phyloP scores from a whole-genome alignment of 1,140 invertebrate genomes.

The Dolichoris vasculosae region DNA sequence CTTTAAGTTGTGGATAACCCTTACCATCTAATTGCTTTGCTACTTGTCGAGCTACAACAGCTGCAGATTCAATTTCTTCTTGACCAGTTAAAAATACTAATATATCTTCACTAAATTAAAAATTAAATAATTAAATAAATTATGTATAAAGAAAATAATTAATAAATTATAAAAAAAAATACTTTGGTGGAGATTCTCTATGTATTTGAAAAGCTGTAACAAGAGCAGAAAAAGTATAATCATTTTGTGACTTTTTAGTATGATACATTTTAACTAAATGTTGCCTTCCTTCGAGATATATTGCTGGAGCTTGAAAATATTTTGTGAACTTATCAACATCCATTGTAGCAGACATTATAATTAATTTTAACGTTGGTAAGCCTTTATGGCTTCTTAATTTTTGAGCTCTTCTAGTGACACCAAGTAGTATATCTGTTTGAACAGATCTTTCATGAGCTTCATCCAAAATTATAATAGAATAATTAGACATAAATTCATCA shows the following conservation, averaged over 20 bases:
- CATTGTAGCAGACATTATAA: slow-evolving; percentile 97
- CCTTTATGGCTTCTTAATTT: slow-evolving; percentile 79
- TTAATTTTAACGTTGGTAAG: slow-evolving; percentile 81
- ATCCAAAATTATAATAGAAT: slow-evolving; percentile 93
- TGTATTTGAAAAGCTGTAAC: slow-evolving; percentile 95
- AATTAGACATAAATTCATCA: slow-evolving; percentile 82
- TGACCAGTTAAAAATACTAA: slow-evolving; percentile 98
- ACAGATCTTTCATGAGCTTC: slow-evolving; percentile 98
- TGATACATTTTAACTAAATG: slow-evolving; percentile 89
- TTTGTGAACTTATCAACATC: slow-evolving; percentile 93
- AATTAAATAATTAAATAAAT: slow-evolving; percentile 45
- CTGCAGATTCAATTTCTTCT: slow-evolving; percentile 97
- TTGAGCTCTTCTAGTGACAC: slow-evolving; percentile 87
- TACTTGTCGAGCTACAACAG: slow-evolving; percentile 83
- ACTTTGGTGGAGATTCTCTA: slow-evolving; percentile 86
- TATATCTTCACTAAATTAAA: slow-evolving; percentile 84
- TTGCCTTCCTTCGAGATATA: slow-evolving; percentile 93
- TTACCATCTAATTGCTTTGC: slow-evolving; percentile 79
- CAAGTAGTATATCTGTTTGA: slow-evolving; percentile 94
- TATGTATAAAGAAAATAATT: slow-evolving; percentile 38
- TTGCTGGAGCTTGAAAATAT: slow-evolving; percentile 91
- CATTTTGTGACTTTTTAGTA: slow-evolving; percentile 83
- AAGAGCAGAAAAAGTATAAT: slow-evolving; percentile 88
- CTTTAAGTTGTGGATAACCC: slow-evolving; percentile 77
- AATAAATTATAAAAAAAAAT: slow-evolving; percentile 59